Base-by-base conservation (phyloP, 2,888 invertebrate species). In the Monopis laevigella region DNA sequence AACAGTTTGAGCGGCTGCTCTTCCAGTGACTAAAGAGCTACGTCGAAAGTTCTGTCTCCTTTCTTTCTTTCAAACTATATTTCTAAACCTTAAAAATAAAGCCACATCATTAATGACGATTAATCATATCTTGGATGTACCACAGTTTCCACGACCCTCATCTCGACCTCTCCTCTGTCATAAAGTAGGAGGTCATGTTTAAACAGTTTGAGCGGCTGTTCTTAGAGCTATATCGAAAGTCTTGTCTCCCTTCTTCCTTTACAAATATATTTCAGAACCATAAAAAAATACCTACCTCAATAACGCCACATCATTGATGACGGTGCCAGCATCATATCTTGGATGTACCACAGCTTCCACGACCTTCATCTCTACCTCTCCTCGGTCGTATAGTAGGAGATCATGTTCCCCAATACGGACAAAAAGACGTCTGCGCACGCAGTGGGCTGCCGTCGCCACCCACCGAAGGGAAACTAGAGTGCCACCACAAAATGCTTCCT, bases 61-160 rank as follows among this genome's bases (percentile, higher is more conserved):
- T n/a, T n/a, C n/a, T n/a, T n/a, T n/a, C n/a, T n/a, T n/a, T n/a
- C n/a, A n/a, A n/a, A n/a, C n/a, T n/a, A n/a, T n/a, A n/a, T n/a
- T n/a, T n/a, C n/a, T n/a, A n/a, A n/a, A n/a, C n/a, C n/a, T n/a
- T n/a, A n/a, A n/a, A n/a, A n/a, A n/a, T n/a, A n/a, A n/a, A n/a
- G 96, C 96, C 39, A 97, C 90, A 62, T 97, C 97, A 62, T 95
- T 95, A 63, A 96, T 92, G 24, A 96, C 94, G 0, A 94, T 96
- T 48, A 88, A 64, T 96, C 91, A 65, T 94, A 96, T 45, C 86
- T 83, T 0, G 94, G 93, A 72, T 97, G 96, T 28, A 89, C 85
- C 53, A 89, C 88, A 40, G 88, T 87, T 50, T 88, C 87, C 7
- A 85, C 84, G 45, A 90, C 88, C 54, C 85, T 84, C 68, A 92